These are phyloP conservation scores for Acleris sparsana DNA, from an alignment of 2,888 invertebrate species.

Conservation along the genomic window DNA sequence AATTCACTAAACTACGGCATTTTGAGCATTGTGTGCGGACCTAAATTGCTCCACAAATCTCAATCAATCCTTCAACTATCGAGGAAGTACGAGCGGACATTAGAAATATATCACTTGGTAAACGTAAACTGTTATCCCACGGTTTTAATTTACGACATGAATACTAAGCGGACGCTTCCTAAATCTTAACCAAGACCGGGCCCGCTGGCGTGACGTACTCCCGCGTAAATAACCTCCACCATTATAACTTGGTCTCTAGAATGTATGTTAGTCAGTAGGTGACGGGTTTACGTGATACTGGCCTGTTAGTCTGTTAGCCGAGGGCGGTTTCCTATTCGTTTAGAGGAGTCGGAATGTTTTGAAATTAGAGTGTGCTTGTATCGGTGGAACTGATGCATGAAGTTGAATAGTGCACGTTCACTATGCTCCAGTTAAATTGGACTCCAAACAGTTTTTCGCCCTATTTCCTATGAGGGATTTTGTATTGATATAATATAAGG, in stretches of 20 bases:
- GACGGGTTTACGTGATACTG: not conserved
- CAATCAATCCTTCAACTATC: constrained; percentile 8
- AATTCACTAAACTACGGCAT: not conserved
- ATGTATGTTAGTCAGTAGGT: not conserved
- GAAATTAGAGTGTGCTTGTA: not conserved
- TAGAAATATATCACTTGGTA: constrained; percentile 23
- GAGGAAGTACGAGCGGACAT: constrained; percentile 20
- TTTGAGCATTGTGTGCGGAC: not conserved
- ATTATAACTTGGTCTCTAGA: not conserved
- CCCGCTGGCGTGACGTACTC: constrained; percentile 18
- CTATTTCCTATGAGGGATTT: too few relatives aligned
- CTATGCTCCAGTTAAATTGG: not conserved
- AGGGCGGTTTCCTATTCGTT: constrained; percentile 16
- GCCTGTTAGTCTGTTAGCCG: not conserved
- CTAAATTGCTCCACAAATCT: not conserved
- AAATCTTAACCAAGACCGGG: constrained; percentile 31
- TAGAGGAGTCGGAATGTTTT: not conserved
- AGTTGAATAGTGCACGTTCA: not conserved
- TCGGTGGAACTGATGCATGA: not conserved
- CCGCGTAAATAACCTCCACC: constrained; percentile 22
- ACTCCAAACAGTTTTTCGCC: too few relatives aligned
- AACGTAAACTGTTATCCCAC: constrained; percentile 24
- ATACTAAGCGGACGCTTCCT: constrained; percentile 32
- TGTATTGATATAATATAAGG: too few relatives aligned
- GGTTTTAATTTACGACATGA: constrained; percentile 34